Conservation (phyloP, 2,113 vertebrate genomes). For the Todiramphus chloris region DNA sequence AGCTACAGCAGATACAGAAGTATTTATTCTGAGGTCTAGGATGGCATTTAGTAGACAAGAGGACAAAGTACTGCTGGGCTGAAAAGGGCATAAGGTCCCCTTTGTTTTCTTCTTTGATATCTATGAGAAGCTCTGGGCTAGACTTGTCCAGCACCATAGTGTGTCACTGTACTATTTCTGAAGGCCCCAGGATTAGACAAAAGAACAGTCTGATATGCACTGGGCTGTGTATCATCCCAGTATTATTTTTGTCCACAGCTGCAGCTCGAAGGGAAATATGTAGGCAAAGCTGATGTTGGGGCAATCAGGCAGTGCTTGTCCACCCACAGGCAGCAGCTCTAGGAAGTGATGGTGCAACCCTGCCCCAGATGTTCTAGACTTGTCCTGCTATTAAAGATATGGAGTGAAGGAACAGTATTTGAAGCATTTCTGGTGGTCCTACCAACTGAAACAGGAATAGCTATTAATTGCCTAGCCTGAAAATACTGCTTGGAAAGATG, state of each 20-base stretch:
- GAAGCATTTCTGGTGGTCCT: not conserved
- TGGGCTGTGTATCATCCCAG: not conserved
- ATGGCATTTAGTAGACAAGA: fast-evolving
- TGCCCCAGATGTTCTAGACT: not conserved
- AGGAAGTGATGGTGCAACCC: not conserved
- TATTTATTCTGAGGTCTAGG: not conserved
- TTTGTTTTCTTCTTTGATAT: not conserved
- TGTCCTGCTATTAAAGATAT: not conserved
- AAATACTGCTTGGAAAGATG: not conserved
- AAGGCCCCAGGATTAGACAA: not conserved
- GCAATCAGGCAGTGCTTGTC: not conserved
- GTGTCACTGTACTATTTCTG: not conserved
- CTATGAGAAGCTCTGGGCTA: not conserved
- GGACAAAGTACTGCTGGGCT: not conserved
- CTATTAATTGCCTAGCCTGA: not conserved
- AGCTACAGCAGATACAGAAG: fast-evolving
- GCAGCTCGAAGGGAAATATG: not conserved
- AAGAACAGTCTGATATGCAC: not conserved
- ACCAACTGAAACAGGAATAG: not conserved
- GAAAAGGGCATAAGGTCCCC: not conserved
- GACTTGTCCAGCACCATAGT: not conserved
- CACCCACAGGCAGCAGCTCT: fast-evolving
- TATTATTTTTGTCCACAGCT: not conserved
- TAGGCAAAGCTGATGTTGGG: not conserved
- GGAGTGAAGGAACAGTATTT: not conserved